A percentile compares a stretch with the other conserved stretches of the same genome.
Evolutionary conservation across 2,888 invertebrate species (phyloP).

Genomic region (Zygogramma bicolorata): DNA sequence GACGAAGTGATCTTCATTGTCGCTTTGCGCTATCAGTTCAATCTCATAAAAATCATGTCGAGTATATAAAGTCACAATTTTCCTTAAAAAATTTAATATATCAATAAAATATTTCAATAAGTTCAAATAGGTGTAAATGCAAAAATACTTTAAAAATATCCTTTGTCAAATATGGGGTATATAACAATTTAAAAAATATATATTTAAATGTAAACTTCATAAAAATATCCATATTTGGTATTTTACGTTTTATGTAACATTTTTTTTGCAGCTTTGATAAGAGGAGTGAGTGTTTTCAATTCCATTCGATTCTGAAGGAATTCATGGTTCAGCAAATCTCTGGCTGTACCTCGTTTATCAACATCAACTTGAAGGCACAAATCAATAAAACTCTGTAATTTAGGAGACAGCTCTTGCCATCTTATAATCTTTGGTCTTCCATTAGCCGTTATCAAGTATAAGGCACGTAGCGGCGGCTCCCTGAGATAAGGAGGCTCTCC

Average conservation of each 20-base stretch:
- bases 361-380: constrained; percentile 89
- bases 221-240: not conserved
- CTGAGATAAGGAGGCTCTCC: constrained; percentile 97
- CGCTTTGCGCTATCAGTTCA: too few relatives aligned
- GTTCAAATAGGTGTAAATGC: not conserved
- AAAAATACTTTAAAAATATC: constrained; percentile 2
- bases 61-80: too few relatives aligned
- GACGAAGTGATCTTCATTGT: too few relatives aligned
- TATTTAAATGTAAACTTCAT: not conserved
- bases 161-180: not conserved
- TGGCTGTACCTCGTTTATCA: constrained; percentile 81
- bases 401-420: constrained; percentile 82
- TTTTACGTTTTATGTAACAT: constrained; percentile 75
- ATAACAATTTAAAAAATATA: constrained; percentile 12
- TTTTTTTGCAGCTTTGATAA: constrained; percentile 92
- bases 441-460: constrained; percentile 95
- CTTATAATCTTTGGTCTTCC: constrained; percentile 92
- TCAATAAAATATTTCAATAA: constrained; percentile 5
- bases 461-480: constrained; percentile 90
- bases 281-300: constrained; percentile 84
- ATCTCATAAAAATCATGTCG: too few relatives aligned
- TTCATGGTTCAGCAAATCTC: constrained; percentile 82
- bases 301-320: constrained; percentile 86
- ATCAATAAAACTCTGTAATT: constrained; percentile 87
- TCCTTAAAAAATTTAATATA: not conserved